Evolutionary conservation across 2,888 invertebrate genomes (phyloP).

Genomic region (Drosophila neotestacea): DNA sequence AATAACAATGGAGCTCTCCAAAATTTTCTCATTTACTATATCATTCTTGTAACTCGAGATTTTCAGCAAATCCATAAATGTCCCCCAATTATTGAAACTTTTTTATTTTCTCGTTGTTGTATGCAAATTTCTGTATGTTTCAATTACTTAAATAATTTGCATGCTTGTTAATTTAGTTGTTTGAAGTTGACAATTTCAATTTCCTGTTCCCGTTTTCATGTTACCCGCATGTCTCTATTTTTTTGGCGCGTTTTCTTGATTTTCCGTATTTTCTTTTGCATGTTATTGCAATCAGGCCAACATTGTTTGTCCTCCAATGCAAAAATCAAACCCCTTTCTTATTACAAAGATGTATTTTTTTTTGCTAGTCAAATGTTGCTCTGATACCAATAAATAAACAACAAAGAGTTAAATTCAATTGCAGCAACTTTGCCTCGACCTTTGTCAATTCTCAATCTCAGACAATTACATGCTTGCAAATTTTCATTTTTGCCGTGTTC

Average conservation of each 20-base stretch:
- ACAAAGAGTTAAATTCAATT: conserved; percentile 79
- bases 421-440: conserved; percentile 57
- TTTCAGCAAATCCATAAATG: not conserved
- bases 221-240: conserved; percentile 8
- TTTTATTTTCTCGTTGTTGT: not conserved
- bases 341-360: conserved; percentile 23
- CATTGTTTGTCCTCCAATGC: conserved; percentile 66
- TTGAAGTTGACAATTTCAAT: conserved; percentile 4
- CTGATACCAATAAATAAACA: conserved; percentile 78
- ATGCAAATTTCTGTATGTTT: not conserved
- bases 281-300: conserved; percentile 75
- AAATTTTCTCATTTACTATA: too few species aligned
- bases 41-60: not conserved
- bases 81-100: not conserved
- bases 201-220: conserved; percentile 12
- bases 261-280: conserved; percentile 61
- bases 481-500: conserved; percentile 68
- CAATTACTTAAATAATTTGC: conserved; percentile 37
- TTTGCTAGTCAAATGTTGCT: conserved; percentile 28
- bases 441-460: conserved; percentile 59
- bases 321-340: conserved; percentile 65
- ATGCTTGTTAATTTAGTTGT: conserved; percentile 38
- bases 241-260: conserved; percentile 66
- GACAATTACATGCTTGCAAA: conserved; percentile 85
- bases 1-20: too few species aligned